Evolutionary conservation across 2,888 invertebrate genomes (phyloP).

Genomic region (Cerastoderma edule): DNA sequence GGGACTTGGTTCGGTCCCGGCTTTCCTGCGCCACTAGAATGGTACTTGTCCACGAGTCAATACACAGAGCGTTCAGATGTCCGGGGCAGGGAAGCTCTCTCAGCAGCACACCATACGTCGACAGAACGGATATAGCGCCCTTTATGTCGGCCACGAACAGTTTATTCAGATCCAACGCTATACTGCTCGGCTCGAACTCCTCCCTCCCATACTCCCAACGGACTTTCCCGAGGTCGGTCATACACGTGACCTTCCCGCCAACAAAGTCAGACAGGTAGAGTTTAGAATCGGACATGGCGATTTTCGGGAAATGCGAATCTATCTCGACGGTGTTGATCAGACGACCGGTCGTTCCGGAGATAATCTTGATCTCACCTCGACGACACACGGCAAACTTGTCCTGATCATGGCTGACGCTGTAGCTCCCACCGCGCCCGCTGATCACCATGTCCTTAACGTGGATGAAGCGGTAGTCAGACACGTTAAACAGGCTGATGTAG

Average conservation of each 20-base stretch:
- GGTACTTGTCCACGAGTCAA: slow-evolving; percentile 48
- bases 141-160: slow-evolving; percentile 51
- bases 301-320: slow-evolving; percentile 55
- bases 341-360: slow-evolving; percentile 40
- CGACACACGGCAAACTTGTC: slow-evolving; percentile 54
- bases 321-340: slow-evolving; percentile 42
- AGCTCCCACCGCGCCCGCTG: slow-evolving; percentile 55
- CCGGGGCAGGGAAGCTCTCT: slow-evolving; percentile 48
- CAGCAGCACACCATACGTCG: slow-evolving; percentile 57
- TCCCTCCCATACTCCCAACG: slow-evolving; percentile 53
- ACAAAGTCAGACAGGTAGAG: slow-evolving; percentile 55
- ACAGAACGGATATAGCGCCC: slow-evolving; percentile 47
- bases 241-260: slow-evolving; percentile 46
- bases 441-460: slow-evolving; percentile 43
- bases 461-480: slow-evolving; percentile 29
- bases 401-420: slow-evolving; percentile 46
- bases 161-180: slow-evolving; percentile 55
- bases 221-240: slow-evolving; percentile 45
- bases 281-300: slow-evolving; percentile 52
- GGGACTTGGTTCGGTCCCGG: slow-evolving; percentile 43
- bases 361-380: slow-evolving; percentile 50
- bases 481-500: slow-evolving; percentile 48
- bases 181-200: slow-evolving; percentile 44
- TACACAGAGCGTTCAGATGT: slow-evolving; percentile 37
- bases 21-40: slow-evolving; percentile 51